Conservation (phyloP, 2,797 vertebrate species). For the Melanotaenia trifasciata region DNA sequence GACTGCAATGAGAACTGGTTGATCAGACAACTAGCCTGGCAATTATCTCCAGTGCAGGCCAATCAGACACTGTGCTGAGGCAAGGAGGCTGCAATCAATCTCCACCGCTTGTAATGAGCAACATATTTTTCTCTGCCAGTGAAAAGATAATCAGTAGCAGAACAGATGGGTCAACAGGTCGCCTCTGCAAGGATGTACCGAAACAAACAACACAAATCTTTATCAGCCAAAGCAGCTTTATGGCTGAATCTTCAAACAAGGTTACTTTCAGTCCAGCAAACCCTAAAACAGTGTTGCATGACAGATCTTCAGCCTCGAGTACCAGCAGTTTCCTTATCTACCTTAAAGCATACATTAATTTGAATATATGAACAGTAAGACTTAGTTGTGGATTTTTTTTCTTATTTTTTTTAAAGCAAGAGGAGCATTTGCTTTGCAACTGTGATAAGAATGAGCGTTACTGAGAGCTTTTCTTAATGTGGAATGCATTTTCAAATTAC, state of each 20-base stretch:
- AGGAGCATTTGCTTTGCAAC: not conserved
- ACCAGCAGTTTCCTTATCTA: slow-evolving; percentile 5
- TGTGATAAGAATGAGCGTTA: slow-evolving; percentile 17
- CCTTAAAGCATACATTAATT: slow-evolving; percentile 18
- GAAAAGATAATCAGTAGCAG: slow-evolving; percentile 77
- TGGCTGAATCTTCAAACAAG: slow-evolving; percentile 54
- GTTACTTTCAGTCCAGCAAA: slow-evolving; percentile 58
- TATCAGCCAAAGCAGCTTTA: slow-evolving; percentile 43
- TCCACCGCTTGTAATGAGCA: slow-evolving; percentile 75
- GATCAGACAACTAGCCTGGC: slow-evolving; percentile 62
- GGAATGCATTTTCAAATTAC: slow-evolving; percentile 42
- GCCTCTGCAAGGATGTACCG: slow-evolving; percentile 33
- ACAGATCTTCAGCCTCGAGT: not conserved
- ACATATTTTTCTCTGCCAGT: slow-evolving; percentile 72
- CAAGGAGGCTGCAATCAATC: slow-evolving; percentile 73
- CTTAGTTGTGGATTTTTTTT: not conserved
- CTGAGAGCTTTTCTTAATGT: slow-evolving; percentile 47
- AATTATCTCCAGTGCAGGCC: slow-evolving; percentile 71
- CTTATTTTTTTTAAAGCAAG: not conserved
- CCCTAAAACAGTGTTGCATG: slow-evolving; percentile 9
- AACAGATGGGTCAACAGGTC: slow-evolving; percentile 74
- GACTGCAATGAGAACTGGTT: slow-evolving; percentile 36
- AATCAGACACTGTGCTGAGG: slow-evolving; percentile 66
- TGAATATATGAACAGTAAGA: slow-evolving; percentile 1
- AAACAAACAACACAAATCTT: slow-evolving; percentile 67